Conservation (phyloP, 1,140 invertebrate genomes). For the Drosophila teissieri region DNA sequence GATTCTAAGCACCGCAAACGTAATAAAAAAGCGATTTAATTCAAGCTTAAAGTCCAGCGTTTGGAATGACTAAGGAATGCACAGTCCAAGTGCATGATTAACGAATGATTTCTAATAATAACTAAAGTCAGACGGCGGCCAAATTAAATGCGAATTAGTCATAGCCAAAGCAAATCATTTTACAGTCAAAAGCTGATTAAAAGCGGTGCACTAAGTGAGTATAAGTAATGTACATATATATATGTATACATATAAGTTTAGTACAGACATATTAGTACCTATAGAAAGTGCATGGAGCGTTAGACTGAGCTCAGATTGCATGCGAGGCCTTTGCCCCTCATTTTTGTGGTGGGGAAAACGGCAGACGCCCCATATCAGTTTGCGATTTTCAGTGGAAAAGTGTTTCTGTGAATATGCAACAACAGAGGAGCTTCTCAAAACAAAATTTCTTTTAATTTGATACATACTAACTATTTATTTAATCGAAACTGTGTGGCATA, state of each 20-base stretch:
- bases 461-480: background rate
- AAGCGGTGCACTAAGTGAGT: conserved; percentile 15
- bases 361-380: conserved; percentile 57
- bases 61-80: background rate
- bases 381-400: conserved; percentile 53
- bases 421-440: conserved; percentile 5
- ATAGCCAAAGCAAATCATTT: conserved; percentile 24
- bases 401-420: conserved; percentile 25
- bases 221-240: background rate
- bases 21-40: conserved; percentile 3
- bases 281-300: conserved; percentile 38
- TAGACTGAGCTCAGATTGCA: conserved; percentile 53
- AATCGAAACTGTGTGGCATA: background rate
- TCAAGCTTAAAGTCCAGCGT: background rate
- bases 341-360: conserved; percentile 1
- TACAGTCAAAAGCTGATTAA: conserved; percentile 18
- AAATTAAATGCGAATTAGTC: conserved; percentile 33
- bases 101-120: background rate
- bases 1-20: background rate
- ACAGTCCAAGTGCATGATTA: conserved; percentile 22
- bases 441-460: background rate
- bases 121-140: background rate
- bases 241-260: background rate
- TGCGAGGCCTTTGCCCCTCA: conserved; percentile 44
- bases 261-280: conserved; percentile 4